phyloP scores from a whole-genome alignment of 2,888 invertebrate genomes.

The Odontothrips loti region DNA sequence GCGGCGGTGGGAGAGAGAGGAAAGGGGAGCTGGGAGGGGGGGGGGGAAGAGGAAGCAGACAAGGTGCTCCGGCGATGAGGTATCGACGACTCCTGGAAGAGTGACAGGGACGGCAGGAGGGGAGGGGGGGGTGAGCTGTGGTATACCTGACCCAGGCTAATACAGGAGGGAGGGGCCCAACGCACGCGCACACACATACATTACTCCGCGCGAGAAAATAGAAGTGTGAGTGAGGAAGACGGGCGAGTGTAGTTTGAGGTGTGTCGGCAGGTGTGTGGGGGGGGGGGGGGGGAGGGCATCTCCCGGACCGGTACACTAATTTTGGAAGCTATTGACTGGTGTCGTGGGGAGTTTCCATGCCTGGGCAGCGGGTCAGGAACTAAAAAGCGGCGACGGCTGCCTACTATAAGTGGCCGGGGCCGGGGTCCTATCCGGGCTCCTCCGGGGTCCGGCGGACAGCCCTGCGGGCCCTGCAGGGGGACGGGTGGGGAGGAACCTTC shows the following conservation, averaged over 20 bases:
- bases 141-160: background rate
- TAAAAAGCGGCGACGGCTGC: background rate
- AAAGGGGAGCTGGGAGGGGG: background rate
- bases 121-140: background rate
- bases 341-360: background rate
- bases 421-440: too few species aligned
- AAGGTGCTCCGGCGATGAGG: background rate
- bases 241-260: too few species aligned
- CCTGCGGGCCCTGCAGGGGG: too few species aligned
- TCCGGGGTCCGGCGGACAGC: too few species aligned
- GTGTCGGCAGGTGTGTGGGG: background rate
- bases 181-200: background rate
- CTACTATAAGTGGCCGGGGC: background rate
- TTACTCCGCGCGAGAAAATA: background rate
- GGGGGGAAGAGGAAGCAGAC: background rate
- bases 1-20: background rate
- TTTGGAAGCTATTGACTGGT: background rate
- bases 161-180: background rate
- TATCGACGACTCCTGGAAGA: too few species aligned
- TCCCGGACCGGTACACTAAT: background rate
- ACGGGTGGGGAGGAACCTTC: too few species aligned
- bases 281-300: background rate
- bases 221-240: too few species aligned
- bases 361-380: background rate
- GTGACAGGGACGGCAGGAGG: background rate